A percentile compares a stretch with the other conserved stretches of the same genome.
phyloP scores from a whole-genome alignment of 2,888 invertebrate genomes.

The Drosophila lutescens region DNA sequence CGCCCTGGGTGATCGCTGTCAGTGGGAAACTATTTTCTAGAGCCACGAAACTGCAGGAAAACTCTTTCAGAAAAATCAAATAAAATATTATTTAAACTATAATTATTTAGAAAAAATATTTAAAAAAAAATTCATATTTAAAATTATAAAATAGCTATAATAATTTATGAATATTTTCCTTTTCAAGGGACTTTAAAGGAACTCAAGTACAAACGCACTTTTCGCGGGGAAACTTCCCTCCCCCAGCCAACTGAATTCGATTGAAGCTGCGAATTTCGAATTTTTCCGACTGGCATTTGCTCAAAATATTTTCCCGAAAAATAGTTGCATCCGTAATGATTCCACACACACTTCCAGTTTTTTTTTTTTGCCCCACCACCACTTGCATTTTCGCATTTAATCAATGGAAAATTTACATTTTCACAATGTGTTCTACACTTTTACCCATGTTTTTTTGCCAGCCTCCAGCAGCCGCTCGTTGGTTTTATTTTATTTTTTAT shows the following conservation, averaged over 20 bases:
- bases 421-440: constrained; percentile 77
- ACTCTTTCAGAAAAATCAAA: neutral
- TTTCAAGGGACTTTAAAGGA: neutral
- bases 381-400: constrained; percentile 57
- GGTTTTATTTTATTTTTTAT: constrained; percentile 9
- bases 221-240: neutral
- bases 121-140: too few relatives aligned
- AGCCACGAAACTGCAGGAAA: neutral
- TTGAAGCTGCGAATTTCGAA: constrained; percentile 20
- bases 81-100: too few relatives aligned
- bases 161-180: neutral
- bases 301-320: constrained; percentile 25
- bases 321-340: constrained; percentile 28
- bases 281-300: constrained; percentile 12
- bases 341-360: neutral
- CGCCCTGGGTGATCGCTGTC: constrained; percentile 1
- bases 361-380: neutral
- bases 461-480: neutral
- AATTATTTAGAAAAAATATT: too few relatives aligned
- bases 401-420: constrained; percentile 71
- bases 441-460: constrained; percentile 54
- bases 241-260: neutral
- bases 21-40: neutral
- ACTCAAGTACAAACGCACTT: neutral
- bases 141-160: too few relatives aligned